Evolutionary conservation across 2,888 invertebrate species (phyloP).

Genomic region (Scaptomyza tumidula): DNA sequence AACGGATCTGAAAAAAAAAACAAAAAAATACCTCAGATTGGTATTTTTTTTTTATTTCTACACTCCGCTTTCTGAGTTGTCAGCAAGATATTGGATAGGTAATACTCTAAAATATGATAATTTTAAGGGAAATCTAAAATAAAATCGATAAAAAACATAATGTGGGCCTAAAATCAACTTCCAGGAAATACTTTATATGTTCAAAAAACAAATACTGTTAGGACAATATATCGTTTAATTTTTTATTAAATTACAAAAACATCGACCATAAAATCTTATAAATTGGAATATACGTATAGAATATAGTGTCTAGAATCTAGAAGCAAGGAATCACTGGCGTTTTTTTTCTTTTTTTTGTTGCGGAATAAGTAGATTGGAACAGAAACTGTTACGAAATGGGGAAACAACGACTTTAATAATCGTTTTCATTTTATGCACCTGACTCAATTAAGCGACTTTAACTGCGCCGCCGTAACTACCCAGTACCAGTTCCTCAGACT

Average conservation of each 20-base stretch:
- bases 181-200: background rate
- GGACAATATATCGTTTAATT: conserved; percentile 31
- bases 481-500: conserved; percentile 40
- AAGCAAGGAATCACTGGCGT: conserved; percentile 47
- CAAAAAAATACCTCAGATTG: background rate
- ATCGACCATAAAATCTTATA: conserved; percentile 37
- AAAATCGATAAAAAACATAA: too few species aligned
- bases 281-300: conserved; percentile 45
- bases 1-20: background rate
- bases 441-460: conserved; percentile 46
- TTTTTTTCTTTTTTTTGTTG: background rate
- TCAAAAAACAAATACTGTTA: background rate
- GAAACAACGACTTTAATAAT: conserved; percentile 34
- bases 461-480: conserved; percentile 35
- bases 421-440: conserved; percentile 51
- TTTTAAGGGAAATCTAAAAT: too few species aligned
- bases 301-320: conserved; percentile 36
- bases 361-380: conserved; percentile 33
- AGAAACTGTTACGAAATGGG: conserved; percentile 9
- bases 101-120: too few species aligned
- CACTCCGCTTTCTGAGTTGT: background rate
- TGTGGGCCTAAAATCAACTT: too few species aligned
- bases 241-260: conserved; percentile 42
- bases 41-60: background rate
- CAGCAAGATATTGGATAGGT: too few species aligned